A percentile compares a stretch with the other conserved stretches of the same genome.
Conservation (phyloP, 2,888 invertebrate genomes). For the Autographa gamma region DNA sequence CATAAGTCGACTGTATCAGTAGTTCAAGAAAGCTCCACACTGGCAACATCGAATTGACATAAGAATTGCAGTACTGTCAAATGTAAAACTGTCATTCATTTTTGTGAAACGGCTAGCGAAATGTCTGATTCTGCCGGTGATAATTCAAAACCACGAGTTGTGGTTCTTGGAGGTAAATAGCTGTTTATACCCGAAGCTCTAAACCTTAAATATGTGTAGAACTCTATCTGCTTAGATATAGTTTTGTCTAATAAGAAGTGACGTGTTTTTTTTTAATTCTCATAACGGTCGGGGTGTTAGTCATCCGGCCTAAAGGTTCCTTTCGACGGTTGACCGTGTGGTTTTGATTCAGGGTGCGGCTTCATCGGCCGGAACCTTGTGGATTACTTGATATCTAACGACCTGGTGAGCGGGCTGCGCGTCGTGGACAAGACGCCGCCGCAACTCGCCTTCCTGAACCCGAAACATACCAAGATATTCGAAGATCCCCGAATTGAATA, state of each 20-base stretch:
- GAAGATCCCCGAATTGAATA: constrained; percentile 94
- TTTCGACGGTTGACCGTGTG: constrained; percentile 65
- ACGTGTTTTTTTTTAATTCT: constrained; percentile 64
- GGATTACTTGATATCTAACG: constrained; percentile 93
- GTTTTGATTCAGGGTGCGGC: constrained; percentile 93
- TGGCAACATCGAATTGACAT: constrained; percentile 42
- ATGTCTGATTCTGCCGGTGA: constrained; percentile 84
- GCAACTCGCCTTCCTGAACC: constrained; percentile 96
- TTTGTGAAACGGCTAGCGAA: constrained; percentile 75
- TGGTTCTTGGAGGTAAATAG: constrained; percentile 84
- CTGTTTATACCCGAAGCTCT: constrained; percentile 7
- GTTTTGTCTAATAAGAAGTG: constrained; percentile 18
- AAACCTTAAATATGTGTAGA: neutral
- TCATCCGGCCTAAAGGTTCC: constrained; percentile 73
- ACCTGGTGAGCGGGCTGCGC: constrained; percentile 92
- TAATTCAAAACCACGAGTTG: constrained; percentile 84
- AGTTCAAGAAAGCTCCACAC: neutral
- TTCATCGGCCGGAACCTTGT: constrained; percentile 97
- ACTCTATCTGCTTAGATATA: neutral
- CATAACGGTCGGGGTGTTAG: constrained; percentile 84
- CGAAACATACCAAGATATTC: constrained; percentile 92
- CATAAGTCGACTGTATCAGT: constrained; percentile 8
- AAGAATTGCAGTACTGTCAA: constrained; percentile 38
- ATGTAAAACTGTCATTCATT: constrained; percentile 66
- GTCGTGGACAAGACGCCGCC: constrained; percentile 98